Base-by-base conservation (phyloP, 2,888 invertebrate species). In the Limulus polyphemus region DNA sequence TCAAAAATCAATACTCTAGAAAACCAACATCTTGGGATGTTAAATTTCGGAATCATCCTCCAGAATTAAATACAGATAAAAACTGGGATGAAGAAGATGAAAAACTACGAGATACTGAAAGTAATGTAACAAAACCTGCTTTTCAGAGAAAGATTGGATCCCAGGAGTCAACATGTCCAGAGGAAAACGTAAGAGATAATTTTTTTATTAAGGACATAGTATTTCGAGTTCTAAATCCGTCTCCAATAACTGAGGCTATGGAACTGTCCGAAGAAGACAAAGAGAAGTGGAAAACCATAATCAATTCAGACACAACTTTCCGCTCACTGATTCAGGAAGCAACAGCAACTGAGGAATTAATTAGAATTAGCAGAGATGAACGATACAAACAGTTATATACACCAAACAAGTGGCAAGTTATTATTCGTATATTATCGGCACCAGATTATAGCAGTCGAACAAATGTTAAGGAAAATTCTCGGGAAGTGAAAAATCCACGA, bases 341-440 rank as follows among this genome's bases (percentile, higher is more conserved):
- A 83, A 88, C 72, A 88, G 91, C 0, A 82, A 85, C 13, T 17
- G 92, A 93, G 74, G 92, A 93, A 76, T 92, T 87, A 77, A 85
- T 87, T 72, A 79, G 87, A n/a, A 87, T 93, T 57, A 84, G 90
- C 5, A 84, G 83, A 67, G 91, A 92, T 72, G 62, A 64, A 55
- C 82, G 88, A 62, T 93, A 90, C 75, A 86, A 87, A 61, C 84
- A 84, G 47, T 79, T 93, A 11, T 93, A 92, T 76, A 83, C 89
- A 58, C 88, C 91, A 0, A 86, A 86, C 58, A 91, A 91, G 73
- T 93, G 93, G 93, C 91, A 93, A 74, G 89, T 92, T n/a, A 70
- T 70, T 11, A 68, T 70, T 47, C 59, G 67, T 12, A 59, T 69
- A 2, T 51, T 70, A 47, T 68, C 65, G n/a, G 62, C 64, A n/a